Percentiles rank a stretch among this genome's conserved stretches.
phyloP scores from a whole-genome alignment of 2,113 vertebrate genomes.

The Lepus americanus region DNA sequence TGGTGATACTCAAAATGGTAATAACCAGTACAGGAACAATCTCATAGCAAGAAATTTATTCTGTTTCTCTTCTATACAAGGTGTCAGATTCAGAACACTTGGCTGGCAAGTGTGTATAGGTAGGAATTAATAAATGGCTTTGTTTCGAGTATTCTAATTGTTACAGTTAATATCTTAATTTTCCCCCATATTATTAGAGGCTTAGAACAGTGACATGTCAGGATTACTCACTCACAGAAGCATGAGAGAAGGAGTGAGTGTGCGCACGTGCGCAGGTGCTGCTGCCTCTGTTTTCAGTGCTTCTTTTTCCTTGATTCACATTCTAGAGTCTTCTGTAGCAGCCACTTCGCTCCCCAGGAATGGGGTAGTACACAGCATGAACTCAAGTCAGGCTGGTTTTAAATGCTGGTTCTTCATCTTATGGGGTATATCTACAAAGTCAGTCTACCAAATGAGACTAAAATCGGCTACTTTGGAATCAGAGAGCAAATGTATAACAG shows the following conservation, averaged over 20 bases:
- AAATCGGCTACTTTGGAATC: not conserved
- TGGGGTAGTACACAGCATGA: not conserved
- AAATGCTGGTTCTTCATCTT: constrained; percentile 6
- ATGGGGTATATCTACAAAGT: constrained; percentile 11
- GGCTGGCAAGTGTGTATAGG: not conserved
- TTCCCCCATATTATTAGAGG: not conserved
- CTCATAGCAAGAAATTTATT: not conserved
- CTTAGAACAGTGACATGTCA: constrained; percentile 8
- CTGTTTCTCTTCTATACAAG: not conserved
- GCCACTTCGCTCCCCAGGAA: not conserved
- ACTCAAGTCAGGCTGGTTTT: constrained; percentile 18
- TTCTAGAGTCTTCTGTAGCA: not conserved
- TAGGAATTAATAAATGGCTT: not conserved
- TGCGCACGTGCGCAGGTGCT: not conserved
- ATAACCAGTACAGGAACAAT: not conserved
- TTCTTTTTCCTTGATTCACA: constrained; percentile 5
- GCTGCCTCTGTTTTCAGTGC: not conserved
- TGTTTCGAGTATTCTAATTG: constrained; percentile 30
- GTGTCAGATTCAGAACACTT: not conserved
- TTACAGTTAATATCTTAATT: constrained; percentile 7
- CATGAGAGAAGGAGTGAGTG: not conserved
- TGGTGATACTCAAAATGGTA: not conserved
- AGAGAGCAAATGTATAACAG: not conserved
- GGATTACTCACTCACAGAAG: not conserved
- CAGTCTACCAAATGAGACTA: not conserved